Evolutionary conservation across 53 echinoderm and acorn worm genomes (phyloP), one percentile per base, ranked within the genome.

Genomic region (Holothuria leucospilota): DNA sequence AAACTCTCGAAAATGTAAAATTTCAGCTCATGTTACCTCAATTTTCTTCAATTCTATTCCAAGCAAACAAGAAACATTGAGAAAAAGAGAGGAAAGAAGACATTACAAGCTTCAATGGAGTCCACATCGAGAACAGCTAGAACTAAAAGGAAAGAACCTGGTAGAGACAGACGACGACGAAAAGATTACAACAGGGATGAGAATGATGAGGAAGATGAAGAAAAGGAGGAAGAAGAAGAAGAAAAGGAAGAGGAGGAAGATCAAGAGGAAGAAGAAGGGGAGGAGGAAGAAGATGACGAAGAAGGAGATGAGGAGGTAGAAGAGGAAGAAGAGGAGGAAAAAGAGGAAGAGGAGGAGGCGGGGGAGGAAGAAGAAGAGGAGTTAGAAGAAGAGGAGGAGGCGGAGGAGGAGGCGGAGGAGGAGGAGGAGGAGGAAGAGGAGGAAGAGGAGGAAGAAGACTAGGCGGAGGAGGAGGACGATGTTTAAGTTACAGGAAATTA

Each of bases 291-390:
- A 4, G 91, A 62, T 38, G 92, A 89, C 41, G 86, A 66, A 2
- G 68, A 82, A 34, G 85, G 85, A 59, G 51, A 77, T 29, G 53
- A 81, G 51, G 64, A 86, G 23, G 84, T 77, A 60, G 75, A 82
- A 51, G 92, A 90, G 20, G 93, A 93, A 52, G 90, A 90, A 51
- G 93, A 85, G 16, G 64, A 49, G 27, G 70, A 85, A 30, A 89
- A 2, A 49, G 71, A n/a, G 34, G 82, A 29, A 5, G 27, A 28
- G 5, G 93, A 69, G 14, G 82, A 77, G 16, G 63, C 52, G 69
- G 95, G 88, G 23, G 41, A 58, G 23, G 85, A 51, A 0, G 88
- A 67, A 7, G 93, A 70, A 25, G 91, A 88, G 34, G 90, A 71
- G 77, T 71, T 60, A 69, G 77, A 71, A 25, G 85, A 85, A 28